Evolutionary conservation across 2,888 invertebrate species (phyloP).

Genomic region (Lysandra coridon): DNA sequence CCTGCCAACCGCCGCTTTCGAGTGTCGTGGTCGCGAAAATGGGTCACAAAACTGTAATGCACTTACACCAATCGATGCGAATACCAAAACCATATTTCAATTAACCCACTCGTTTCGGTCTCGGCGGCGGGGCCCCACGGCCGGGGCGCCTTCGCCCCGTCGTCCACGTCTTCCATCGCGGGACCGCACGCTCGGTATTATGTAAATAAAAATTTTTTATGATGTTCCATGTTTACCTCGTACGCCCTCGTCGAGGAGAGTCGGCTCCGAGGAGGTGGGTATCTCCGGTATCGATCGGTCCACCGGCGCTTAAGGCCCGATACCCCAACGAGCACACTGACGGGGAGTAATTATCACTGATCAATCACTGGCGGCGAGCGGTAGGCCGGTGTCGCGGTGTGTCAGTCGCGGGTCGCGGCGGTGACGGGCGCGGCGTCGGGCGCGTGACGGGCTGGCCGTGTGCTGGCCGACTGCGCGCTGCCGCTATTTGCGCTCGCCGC

Average conservation of each 20-base stretch:
- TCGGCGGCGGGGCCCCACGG: neutral
- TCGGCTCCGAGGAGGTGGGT: constrained; percentile 48
- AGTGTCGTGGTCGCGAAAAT: constrained; percentile 70
- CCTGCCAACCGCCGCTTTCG: constrained; percentile 63
- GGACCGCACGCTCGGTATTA: constrained; percentile 31
- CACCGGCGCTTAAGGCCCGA: constrained; percentile 49
- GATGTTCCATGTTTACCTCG: constrained; percentile 56
- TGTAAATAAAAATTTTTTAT: constrained; percentile 46
- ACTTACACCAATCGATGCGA: constrained; percentile 65
- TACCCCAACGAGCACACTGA: constrained; percentile 47
- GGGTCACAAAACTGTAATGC: constrained; percentile 69
- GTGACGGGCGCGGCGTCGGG: constrained; percentile 52
- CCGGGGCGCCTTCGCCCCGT: neutral
- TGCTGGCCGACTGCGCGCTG: constrained; percentile 61
- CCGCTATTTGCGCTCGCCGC: constrained; percentile 68
- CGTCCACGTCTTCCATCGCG: constrained; percentile 11
- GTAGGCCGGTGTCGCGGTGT: constrained; percentile 33
- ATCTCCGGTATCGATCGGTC: constrained; percentile 54
- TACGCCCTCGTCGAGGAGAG: constrained; percentile 61
- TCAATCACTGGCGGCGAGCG: constrained; percentile 26
- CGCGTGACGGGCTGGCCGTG: constrained; percentile 52
- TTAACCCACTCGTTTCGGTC: neutral
- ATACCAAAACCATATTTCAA: constrained; percentile 38
- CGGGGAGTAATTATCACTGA: constrained; percentile 23
- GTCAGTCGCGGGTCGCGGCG: constrained; percentile 35